Conservation (phyloP, 2,888 invertebrate species). For the Oeneis ivallda region DNA sequence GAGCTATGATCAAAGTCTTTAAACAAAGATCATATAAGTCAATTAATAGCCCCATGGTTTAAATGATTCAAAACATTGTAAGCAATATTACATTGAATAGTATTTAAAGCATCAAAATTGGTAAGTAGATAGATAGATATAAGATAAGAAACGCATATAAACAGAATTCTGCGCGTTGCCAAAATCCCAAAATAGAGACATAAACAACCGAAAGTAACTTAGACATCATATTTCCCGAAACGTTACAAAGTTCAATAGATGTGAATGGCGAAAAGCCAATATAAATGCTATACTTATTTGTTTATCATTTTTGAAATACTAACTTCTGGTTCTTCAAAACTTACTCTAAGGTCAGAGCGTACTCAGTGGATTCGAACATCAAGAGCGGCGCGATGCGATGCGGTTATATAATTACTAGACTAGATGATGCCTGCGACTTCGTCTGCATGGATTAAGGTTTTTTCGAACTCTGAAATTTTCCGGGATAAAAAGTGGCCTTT, state of each 20-base stretch:
- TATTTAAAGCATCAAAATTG: background rate
- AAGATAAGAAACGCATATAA: slow-evolving; percentile 27
- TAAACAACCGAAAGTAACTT: slow-evolving; percentile 66
- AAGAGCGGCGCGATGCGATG: too few species aligned
- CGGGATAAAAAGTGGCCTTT: too few species aligned
- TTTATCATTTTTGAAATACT: slow-evolving; percentile 13
- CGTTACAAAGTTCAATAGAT: slow-evolving; percentile 74
- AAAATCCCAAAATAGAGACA: slow-evolving; percentile 66
- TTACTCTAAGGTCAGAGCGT: background rate
- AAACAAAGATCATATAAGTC: slow-evolving; percentile 2
- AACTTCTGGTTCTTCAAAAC: background rate
- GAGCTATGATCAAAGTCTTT: slow-evolving; percentile 6
- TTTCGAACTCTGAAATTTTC: too few species aligned
- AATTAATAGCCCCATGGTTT: slow-evolving; percentile 8
- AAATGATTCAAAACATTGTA: slow-evolving; percentile 12
- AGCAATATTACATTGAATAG: background rate
- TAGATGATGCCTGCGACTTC: too few species aligned
- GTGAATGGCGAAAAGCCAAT: slow-evolving; percentile 72
- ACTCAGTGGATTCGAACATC: too few species aligned
- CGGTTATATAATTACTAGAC: too few species aligned
- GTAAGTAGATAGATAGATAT: background rate
- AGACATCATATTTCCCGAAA: slow-evolving; percentile 67
- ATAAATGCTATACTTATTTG: slow-evolving; percentile 43
- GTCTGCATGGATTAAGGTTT: too few species aligned
- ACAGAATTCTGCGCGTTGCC: slow-evolving; percentile 49